Evolutionary conservation across 2,888 invertebrate genomes (phyloP), one percentile per base, ranked within the genome.

Genomic region (Cacoxenus indagator): DNA sequence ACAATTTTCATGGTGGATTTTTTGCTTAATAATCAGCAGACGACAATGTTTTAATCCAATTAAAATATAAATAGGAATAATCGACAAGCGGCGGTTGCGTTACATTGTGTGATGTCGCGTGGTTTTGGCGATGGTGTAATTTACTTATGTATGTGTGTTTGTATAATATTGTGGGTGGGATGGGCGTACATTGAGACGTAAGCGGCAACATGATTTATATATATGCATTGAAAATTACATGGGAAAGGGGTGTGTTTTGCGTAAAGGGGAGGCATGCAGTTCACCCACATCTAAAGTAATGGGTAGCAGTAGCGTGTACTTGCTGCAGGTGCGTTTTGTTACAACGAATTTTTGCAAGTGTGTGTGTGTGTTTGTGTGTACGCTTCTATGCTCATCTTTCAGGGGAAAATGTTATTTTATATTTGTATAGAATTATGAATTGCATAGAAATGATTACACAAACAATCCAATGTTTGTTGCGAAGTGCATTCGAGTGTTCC

Each of bases 351-450:
- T 26, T 26, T 55, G 55, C 55, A 55, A 27, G 55, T 55, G 26
- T 19, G 26, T 55, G 24, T 24, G 27, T 55, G 14, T 24, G 8
- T 26, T 55, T 31, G 17, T 59, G 37, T 59, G 17, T 31, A 2
- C 31, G 29, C 48, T 11, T 22, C 37, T 11, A 5, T 37, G 14
- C 37, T n/a, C 26, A 65, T 24, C 2, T 55, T 68, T 66, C 65
- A 68, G 71, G 67, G 67, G 65, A 65, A 68, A 65, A 17, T 59
- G 31, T 31, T n/a, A 59, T 31, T 59, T 24, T 54, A 54, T 54
- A 54, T 54, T 54, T 54, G 26, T 54, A 57, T 57, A n/a, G 6
- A 57, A 57, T 14, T 57, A 27, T 14, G 57, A 54, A 9, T 24
- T 54, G 54, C 54, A 54, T 54, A 24, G 29, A n/a, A n/a, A 31